phyloP scores from a whole-genome alignment of 2,888 invertebrate genomes.

The Syrphus vitripennis region DNA sequence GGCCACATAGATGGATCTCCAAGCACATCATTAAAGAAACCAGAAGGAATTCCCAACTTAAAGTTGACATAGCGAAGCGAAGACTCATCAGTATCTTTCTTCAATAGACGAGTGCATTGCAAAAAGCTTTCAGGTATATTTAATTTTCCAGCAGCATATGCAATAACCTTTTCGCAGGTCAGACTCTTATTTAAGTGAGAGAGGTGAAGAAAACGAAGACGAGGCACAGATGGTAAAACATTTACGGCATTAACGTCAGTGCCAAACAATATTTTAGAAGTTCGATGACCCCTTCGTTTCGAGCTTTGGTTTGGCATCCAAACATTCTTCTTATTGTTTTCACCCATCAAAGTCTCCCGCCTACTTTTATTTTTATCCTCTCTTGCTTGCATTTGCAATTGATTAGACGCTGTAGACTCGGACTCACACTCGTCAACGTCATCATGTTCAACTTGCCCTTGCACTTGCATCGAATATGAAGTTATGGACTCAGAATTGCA shows the following conservation, averaged over 20 bases:
- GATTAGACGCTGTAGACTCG: too few relatives aligned
- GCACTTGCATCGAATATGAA: too few relatives aligned
- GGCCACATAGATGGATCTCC: background rate
- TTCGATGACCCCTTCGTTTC: too few relatives aligned
- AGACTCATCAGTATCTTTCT: conserved; percentile 8
- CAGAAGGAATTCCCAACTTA: background rate
- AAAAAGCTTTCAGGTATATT: background rate
- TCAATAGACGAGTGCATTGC: background rate
- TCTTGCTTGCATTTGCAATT: too few relatives aligned
- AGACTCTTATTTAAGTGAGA: background rate
- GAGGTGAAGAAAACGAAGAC: background rate
- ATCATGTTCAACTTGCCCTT: too few relatives aligned
- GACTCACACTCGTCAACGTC: too few relatives aligned
- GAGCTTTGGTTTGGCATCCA: too few relatives aligned
- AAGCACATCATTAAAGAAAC: background rate
- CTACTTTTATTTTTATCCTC: too few relatives aligned
- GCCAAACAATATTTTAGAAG: too few relatives aligned
- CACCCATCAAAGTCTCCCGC: too few relatives aligned
- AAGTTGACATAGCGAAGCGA: background rate
- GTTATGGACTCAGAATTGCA: too few relatives aligned
- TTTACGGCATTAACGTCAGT: background rate
- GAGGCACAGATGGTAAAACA: background rate
- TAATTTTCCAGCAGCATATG: background rate
- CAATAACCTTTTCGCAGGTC: background rate
- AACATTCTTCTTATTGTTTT: too few relatives aligned